These are phyloP conservation scores for Epsilonema sp. DNA, from an alignment of 2,888 invertebrate genomes.

Conservation along the genomic window DNA sequence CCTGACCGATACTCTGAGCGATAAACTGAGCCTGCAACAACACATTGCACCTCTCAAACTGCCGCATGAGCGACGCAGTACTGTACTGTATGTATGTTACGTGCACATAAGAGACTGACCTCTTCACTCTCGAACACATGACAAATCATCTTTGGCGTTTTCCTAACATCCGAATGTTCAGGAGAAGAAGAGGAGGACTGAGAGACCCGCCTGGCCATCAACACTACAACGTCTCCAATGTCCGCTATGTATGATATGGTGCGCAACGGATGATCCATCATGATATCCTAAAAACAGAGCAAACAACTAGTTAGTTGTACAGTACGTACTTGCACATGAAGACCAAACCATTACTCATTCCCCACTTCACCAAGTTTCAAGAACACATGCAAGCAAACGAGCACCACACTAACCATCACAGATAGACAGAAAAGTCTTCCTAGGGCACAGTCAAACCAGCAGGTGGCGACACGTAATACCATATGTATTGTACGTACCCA, in stretches of 20 bases:
- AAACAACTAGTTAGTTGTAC: neutral
- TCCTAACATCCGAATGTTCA: slow-evolving; percentile 15
- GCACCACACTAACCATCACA: too few relatives aligned
- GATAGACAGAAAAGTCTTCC: too few relatives aligned
- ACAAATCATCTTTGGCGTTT: slow-evolving; percentile 71
- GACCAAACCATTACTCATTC: neutral
- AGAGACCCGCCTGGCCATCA: slow-evolving; percentile 87
- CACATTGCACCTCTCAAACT: too few relatives aligned
- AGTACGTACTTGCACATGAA: too few relatives aligned
- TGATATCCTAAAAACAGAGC: slow-evolving; percentile 51
- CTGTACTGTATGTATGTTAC: neutral
- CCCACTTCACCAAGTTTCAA: neutral
- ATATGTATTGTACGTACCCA: too few relatives aligned
- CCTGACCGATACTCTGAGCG: slow-evolving; percentile 97
- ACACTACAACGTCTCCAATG: slow-evolving; percentile 87
- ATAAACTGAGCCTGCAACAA: slow-evolving; percentile 67
- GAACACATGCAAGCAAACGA: neutral
- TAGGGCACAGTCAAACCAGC: too few relatives aligned
- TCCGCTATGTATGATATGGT: slow-evolving; percentile 99
- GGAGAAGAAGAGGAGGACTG: slow-evolving; percentile 44
- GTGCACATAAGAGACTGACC: slow-evolving; percentile 33
- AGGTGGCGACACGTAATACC: too few relatives aligned
- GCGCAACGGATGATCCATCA: slow-evolving; percentile 97
- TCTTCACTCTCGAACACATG: slow-evolving; percentile 99
- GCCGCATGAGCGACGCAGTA: neutral